These are phyloP conservation scores for Helarctos malayanus DNA, from an alignment of 2,797 vertebrate species.

Conservation along the genomic window DNA sequence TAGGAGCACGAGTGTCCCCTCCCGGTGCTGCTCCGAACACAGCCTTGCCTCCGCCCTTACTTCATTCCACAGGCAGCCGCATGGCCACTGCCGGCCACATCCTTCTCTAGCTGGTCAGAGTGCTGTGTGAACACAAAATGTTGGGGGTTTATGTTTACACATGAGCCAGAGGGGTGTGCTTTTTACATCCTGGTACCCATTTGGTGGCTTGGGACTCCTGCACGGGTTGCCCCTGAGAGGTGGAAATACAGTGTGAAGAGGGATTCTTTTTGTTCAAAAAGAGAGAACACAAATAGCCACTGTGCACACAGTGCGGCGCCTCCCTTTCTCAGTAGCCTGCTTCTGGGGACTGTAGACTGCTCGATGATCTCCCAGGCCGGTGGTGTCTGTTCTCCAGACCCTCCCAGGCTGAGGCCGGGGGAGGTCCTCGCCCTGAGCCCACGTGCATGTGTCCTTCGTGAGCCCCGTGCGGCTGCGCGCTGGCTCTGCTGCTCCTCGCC, in stretches of 20 bases:
- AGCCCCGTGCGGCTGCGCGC: rapidly evolving
- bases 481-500: rapidly evolving
- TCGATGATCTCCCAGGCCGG: neutral
- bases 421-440: neutral
- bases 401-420: neutral
- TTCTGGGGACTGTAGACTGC: neutral
- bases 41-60: neutral
- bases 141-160: neutral
- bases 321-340: neutral
- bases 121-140: neutral
- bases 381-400: neutral
- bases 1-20: neutral
- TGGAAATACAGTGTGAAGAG: neutral
- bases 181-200: neutral
- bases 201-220: neutral
- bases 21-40: rapidly evolving
- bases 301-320: neutral
- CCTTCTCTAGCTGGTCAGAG: neutral
- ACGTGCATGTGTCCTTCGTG: rapidly evolving
- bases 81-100: neutral
- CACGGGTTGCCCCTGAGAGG: neutral
- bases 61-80: neutral
- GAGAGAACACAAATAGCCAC: neutral
- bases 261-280: neutral
- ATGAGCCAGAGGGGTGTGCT: neutral